These are phyloP conservation scores for Lytechinus pictus DNA, from an alignment of 35 echinoderm and acorn worm species.

Conservation along the genomic window DNA sequence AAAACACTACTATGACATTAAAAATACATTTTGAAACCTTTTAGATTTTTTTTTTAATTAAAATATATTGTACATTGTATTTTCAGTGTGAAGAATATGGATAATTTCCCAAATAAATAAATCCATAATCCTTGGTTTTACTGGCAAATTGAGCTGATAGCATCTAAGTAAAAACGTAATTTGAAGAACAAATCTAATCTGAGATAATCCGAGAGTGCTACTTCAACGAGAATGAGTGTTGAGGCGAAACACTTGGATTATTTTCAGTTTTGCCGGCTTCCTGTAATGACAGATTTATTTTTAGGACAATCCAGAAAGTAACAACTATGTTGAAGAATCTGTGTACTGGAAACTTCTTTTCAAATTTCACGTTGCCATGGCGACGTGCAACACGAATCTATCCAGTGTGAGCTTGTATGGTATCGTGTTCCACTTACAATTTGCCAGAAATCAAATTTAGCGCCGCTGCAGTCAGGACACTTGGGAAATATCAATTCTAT, in stretches of 20 bases:
- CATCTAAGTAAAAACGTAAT: neutral
- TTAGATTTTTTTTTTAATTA: neutral
- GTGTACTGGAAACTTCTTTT: neutral
- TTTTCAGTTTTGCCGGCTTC: neutral
- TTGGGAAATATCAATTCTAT: constrained; percentile 34
- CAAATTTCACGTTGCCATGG: constrained; percentile 28
- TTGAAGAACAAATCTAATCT: neutral
- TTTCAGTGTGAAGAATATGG: neutral
- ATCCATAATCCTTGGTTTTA: neutral
- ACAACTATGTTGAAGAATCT: constrained; percentile 11
- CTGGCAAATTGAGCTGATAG: neutral
- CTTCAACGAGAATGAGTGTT: neutral
- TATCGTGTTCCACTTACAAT: constrained; percentile 21
- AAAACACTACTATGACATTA: too few species aligned
- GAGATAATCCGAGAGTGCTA: neutral
- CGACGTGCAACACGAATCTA: neutral
- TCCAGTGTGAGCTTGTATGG: neutral
- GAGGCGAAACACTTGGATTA: neutral
- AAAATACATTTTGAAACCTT: too few species aligned
- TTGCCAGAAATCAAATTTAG: constrained; percentile 42
- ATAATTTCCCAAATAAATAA: neutral
- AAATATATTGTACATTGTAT: neutral
- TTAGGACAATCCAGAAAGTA: neutral
- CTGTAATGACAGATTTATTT: neutral
- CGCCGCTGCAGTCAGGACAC: neutral